These are phyloP conservation scores for Himalopsyche kuldschensis DNA, from an alignment of 2,888 invertebrate species.

Conservation along the genomic window DNA sequence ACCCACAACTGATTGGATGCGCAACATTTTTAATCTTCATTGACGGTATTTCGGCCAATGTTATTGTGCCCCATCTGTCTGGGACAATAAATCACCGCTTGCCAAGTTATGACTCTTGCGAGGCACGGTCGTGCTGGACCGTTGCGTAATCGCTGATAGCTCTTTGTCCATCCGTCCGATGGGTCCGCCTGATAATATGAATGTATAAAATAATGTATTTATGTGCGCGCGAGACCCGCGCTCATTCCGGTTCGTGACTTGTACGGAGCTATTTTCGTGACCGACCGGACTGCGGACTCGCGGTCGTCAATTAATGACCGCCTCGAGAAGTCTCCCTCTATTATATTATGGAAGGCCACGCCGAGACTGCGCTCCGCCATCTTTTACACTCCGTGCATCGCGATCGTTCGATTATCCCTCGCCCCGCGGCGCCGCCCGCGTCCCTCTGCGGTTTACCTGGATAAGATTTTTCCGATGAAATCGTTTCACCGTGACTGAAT, in stretches of 20 bases:
- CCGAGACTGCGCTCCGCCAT: slow-evolving; percentile 6
- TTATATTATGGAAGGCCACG: slow-evolving; percentile 7
- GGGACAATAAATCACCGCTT: neutral
- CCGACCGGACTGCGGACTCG: slow-evolving; percentile 16
- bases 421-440: neutral
- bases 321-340: slow-evolving; percentile 22
- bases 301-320: slow-evolving; percentile 21
- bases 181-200: slow-evolving; percentile 20
- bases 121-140: neutral
- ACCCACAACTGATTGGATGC: neutral
- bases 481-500: neutral
- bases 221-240: slow-evolving; percentile 7
- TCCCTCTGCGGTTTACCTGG: slow-evolving; percentile 17
- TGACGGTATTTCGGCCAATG: neutral
- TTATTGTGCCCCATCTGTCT: neutral
- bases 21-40: neutral
- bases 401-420: neutral
- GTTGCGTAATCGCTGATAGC: neutral
- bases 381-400: neutral
- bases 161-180: neutral
- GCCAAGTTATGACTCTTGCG: neutral
- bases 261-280: slow-evolving; percentile 37
- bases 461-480: slow-evolving; percentile 4
- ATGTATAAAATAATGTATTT: slow-evolving; percentile 16
- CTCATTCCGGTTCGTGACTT: slow-evolving; percentile 35